Percentiles rank a stretch among this genome's conserved stretches.
Conservation (phyloP, 2,113 vertebrate genomes). For the Gulo gulo region DNA sequence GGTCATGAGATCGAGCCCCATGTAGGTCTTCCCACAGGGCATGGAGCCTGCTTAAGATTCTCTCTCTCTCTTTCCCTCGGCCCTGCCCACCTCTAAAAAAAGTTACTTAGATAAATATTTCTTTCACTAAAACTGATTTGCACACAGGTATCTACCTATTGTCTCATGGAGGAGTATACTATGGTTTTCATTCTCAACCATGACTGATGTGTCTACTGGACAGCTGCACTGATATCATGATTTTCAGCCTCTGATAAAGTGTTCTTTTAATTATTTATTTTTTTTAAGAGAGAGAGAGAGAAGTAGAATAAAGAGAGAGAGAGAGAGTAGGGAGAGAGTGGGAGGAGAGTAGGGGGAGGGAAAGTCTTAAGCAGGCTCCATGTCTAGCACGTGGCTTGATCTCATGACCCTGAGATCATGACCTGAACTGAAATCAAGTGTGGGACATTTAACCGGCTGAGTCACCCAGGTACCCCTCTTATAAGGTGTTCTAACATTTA, state of each 20-base stretch:
- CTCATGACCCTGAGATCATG: not conserved
- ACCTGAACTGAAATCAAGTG: not conserved
- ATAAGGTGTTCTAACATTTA: not conserved
- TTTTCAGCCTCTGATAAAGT: not conserved
- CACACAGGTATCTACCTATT: not conserved
- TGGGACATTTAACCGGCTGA: not conserved
- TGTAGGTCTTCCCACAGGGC: not conserved
- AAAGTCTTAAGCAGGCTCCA: not conserved
- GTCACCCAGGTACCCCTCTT: no score
- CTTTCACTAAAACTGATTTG: not conserved
- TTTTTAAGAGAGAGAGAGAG: not conserved
- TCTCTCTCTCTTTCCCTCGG: not conserved
- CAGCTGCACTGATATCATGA: not conserved
- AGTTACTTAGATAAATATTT: not conserved
- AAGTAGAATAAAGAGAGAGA: no score
- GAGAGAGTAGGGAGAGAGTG: not conserved
- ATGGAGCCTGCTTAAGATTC: not conserved
- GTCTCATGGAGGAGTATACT: not conserved
- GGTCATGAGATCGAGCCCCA: not conserved
- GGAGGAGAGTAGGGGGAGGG: no score
- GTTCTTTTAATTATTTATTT: not conserved
- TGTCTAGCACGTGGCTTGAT: not conserved
- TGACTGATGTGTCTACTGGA: fast-evolving
- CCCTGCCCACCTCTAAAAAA: not conserved
- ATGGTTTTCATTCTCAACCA: not conserved